phyloP scores from a whole-genome alignment of 1,140 invertebrate species.

The Acyrthosiphon pisum region DNA sequence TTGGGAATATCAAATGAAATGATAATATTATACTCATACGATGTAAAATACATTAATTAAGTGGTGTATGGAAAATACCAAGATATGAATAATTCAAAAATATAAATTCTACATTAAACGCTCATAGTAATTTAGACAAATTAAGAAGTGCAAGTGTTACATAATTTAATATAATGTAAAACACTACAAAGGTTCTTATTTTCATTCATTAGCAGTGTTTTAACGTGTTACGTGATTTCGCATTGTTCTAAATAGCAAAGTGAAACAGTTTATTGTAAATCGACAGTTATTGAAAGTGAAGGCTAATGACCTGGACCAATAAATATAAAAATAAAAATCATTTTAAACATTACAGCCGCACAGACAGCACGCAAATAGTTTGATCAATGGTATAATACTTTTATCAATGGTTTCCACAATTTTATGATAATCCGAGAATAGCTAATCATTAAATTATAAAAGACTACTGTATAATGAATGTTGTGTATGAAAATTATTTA shows the following conservation, averaged over 20 bases:
- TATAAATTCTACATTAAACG: not conserved
- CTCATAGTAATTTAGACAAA: not conserved
- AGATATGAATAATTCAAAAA: not conserved
- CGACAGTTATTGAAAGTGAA: constrained; percentile 46
- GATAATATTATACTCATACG: not conserved
- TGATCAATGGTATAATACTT: not conserved
- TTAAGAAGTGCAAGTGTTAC: not conserved
- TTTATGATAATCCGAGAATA: not conserved
- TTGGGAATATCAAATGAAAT: not conserved
- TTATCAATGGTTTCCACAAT: constrained; percentile 11
- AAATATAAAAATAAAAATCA: constrained; percentile 27
- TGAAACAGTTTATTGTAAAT: constrained; percentile 33
- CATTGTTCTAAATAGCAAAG: constrained; percentile 34
- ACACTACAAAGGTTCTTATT: not conserved
- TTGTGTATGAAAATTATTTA: not conserved
- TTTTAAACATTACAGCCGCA: not conserved
- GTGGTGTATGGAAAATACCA: not conserved
- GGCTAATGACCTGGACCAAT: constrained; percentile 55
- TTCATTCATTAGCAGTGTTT: constrained; percentile 15
- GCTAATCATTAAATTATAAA: not conserved
- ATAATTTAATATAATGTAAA: not conserved
- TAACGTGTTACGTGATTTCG: not conserved
- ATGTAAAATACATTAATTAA: not conserved
- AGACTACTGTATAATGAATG: not conserved
- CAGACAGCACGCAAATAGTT: not conserved